phyloP scores from a whole-genome alignment of 2,797 vertebrate species.

The Malacoctenus gilli region DNA sequence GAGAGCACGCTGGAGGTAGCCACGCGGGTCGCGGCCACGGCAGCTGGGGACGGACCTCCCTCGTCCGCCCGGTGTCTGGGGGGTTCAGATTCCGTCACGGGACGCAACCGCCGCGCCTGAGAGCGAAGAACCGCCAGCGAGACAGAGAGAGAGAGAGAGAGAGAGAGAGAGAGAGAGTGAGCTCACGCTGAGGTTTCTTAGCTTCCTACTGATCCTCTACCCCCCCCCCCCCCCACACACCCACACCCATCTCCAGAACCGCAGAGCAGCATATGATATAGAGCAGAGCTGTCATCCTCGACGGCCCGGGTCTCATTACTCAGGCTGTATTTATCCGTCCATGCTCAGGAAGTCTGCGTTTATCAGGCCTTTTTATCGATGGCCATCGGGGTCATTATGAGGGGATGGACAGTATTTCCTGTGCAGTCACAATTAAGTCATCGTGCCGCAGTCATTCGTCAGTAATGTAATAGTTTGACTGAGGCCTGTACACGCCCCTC shows the following conservation, averaged over 20 bases:
- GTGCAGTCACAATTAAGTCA: slow-evolving; percentile 80
- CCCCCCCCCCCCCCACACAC: slow-evolving; percentile 8
- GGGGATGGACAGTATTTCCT: slow-evolving; percentile 79
- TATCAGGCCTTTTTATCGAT: slow-evolving; percentile 85
- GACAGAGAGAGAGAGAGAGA: no score
- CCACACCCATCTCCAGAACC: slow-evolving; percentile 34
- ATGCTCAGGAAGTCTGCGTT: slow-evolving; percentile 76
- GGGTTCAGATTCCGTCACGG: slow-evolving; percentile 51
- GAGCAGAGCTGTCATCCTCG: slow-evolving; percentile 76
- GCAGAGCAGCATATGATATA: slow-evolving; percentile 72
- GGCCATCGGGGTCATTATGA: slow-evolving; percentile 74
- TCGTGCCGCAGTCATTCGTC: slow-evolving; percentile 65
- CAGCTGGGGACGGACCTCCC: slow-evolving; percentile 54
- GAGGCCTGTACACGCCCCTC: slow-evolving; percentile 56
- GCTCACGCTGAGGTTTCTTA: slow-evolving; percentile 51
- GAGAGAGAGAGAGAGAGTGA: no score
- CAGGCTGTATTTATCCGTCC: slow-evolving; percentile 73
- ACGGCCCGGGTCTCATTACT: slow-evolving; percentile 74
- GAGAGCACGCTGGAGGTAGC: slow-evolving; percentile 27
- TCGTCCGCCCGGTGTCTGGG: slow-evolving; percentile 48
- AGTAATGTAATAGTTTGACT: slow-evolving; percentile 66
- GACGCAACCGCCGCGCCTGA: slow-evolving; percentile 42
- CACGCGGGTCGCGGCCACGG: slow-evolving; percentile 30
- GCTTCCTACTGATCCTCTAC: slow-evolving; percentile 10
- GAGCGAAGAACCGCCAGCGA: slow-evolving; percentile 47